These are phyloP conservation scores for Hipposideros armiger DNA, from an alignment of 2,113 vertebrate genomes.

Conservation along the genomic window DNA sequence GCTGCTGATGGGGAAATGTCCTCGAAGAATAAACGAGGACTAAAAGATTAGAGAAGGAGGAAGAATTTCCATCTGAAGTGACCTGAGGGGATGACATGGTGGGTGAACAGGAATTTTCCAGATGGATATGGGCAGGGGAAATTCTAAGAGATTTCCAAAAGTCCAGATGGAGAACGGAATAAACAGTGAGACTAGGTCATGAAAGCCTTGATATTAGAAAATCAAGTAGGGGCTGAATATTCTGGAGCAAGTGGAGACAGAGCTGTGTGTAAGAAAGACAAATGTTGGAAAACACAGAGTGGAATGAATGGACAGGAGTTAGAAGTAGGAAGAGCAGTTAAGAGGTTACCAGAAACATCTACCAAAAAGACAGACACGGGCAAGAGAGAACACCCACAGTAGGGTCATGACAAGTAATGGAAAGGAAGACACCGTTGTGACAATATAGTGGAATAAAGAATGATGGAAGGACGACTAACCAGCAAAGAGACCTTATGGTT, in stretches of 20 bases:
- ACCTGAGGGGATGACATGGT: background rate
- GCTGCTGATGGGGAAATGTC: background rate
- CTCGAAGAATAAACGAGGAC: background rate
- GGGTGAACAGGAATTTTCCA: background rate
- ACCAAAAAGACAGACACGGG: background rate
- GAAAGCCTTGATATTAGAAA: background rate
- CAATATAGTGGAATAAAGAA: background rate
- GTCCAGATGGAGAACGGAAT: background rate
- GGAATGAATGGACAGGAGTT: background rate
- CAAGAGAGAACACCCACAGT: accelerated
- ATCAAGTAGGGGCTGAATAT: background rate
- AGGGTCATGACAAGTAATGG: background rate
- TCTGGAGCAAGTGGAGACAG: background rate
- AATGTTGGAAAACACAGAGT: background rate
- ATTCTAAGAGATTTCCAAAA: background rate
- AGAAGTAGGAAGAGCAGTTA: background rate
- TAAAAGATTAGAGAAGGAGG: background rate
- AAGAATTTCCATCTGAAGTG: background rate
- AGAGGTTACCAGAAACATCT: background rate
- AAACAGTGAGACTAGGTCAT: background rate
- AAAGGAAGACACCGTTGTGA: background rate
- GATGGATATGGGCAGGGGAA: background rate
- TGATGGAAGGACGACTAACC: background rate
- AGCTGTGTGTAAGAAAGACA: background rate
- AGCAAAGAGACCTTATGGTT: background rate